These are phyloP conservation scores for Osedax frankpressi DNA, from an alignment of 2,888 invertebrate genomes.

Conservation along the genomic window DNA sequence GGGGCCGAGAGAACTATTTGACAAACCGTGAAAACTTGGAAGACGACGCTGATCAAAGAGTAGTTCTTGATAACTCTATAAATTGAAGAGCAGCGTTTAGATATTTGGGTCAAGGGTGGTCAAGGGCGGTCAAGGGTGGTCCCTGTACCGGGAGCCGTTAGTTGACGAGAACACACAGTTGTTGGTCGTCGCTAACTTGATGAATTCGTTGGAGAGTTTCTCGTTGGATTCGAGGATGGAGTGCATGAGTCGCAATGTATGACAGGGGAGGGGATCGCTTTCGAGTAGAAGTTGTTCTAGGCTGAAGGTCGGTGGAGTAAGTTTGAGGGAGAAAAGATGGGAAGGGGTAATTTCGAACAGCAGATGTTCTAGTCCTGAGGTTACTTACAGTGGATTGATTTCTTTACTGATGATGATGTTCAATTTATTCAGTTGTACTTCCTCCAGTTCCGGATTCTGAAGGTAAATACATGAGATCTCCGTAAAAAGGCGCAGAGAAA, in stretches of 20 bases:
- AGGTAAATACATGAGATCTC: slow-evolving; percentile 40
- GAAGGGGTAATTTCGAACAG: too few species aligned
- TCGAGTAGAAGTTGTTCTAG: slow-evolving; percentile 44
- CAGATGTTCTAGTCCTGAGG: neutral
- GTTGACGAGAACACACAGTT: slow-evolving; percentile 36
- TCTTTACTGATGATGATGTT: neutral
- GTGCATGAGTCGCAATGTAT: slow-evolving; percentile 37
- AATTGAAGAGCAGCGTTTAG: too few species aligned
- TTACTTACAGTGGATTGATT: neutral
- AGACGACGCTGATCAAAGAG: slow-evolving; percentile 31
- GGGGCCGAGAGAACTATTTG: neutral
- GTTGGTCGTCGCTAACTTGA: slow-evolving; percentile 38
- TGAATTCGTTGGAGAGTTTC: slow-evolving; percentile 37
- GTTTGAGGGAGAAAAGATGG: too few species aligned
- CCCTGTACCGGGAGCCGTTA: slow-evolving; percentile 40
- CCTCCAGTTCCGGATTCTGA: slow-evolving; percentile 25
- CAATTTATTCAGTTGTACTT: slow-evolving; percentile 33
- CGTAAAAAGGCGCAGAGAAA: slow-evolving; percentile 38
- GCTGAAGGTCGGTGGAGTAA: too few species aligned
- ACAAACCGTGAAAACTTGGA: slow-evolving; percentile 39
- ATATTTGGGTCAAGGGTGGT: too few species aligned
- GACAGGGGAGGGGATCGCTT: slow-evolving; percentile 41
- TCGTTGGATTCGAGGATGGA: slow-evolving; percentile 43
- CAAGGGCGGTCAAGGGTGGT: slow-evolving; percentile 42
- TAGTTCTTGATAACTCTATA: slow-evolving; percentile 33